Percentiles rank a stretch among this genome's conserved stretches.
Conservation (phyloP, 2,888 invertebrate species). For the Pegoplata infirma region DNA sequence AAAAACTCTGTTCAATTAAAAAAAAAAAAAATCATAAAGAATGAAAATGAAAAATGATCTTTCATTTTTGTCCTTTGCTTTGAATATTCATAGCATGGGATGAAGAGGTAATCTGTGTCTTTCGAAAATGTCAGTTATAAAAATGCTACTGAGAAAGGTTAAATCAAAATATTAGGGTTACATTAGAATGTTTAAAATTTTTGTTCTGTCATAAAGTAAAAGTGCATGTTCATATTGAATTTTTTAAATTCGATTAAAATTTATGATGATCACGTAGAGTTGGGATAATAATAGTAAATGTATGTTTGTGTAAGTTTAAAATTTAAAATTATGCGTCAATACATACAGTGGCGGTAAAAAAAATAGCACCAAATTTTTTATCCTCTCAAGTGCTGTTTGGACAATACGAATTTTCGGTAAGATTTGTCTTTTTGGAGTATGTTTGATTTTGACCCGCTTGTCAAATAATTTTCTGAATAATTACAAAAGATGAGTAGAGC, state of each 20-base stretch:
- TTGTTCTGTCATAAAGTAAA: constrained; percentile 48
- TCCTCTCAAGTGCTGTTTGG: no score
- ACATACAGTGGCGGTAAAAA: no score
- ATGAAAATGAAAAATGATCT: constrained; percentile 55
- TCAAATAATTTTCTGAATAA: no score
- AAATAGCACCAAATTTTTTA: no score
- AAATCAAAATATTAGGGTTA: constrained; percentile 56
- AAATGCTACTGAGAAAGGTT: constrained; percentile 57
- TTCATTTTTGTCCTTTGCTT: constrained; percentile 37
- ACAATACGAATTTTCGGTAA: no score
- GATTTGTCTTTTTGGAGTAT: no score
- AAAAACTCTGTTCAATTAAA: constrained; percentile 26
- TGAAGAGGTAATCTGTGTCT: constrained; percentile 39
- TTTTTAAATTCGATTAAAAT: constrained; percentile 62
- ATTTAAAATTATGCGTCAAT: no score
- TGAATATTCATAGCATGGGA: constrained; percentile 37
- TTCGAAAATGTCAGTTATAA: constrained; percentile 54
- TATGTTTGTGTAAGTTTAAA: constrained; percentile 8
- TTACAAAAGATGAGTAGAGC: no score
- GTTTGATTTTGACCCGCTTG: no score
- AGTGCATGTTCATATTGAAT: constrained; percentile 54
- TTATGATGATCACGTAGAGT: constrained; percentile 59
- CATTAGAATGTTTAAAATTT: constrained; percentile 40
- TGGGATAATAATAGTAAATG: constrained; percentile 42
- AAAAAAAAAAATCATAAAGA: constrained; percentile 23